phyloP scores from a whole-genome alignment of 2,797 vertebrate species.

The Sphaeramia orbicularis region DNA sequence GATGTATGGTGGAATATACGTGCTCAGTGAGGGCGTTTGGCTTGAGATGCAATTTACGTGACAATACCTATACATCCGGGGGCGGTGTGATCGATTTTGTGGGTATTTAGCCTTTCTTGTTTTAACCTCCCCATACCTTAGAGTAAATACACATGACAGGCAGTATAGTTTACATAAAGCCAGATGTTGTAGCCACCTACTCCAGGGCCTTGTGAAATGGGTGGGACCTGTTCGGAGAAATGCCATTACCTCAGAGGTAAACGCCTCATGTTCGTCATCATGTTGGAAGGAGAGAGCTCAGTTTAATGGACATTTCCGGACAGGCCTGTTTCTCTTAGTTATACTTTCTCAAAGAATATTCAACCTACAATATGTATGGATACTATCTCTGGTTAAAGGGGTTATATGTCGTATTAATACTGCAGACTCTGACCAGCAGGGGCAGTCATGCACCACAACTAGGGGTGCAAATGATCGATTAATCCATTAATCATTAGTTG shows the following conservation, averaged over 20 bases:
- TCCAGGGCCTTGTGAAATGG: conserved; percentile 23
- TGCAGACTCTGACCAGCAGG: too few species aligned
- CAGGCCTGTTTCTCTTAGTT: neutral
- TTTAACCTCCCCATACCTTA: conserved; percentile 31
- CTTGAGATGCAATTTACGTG: conserved; percentile 69
- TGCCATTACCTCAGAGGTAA: conserved; percentile 52
- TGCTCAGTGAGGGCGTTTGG: conserved; percentile 64
- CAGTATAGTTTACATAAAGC: conserved; percentile 47
- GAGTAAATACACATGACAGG: conserved; percentile 60
- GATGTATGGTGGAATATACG: conserved; percentile 63
- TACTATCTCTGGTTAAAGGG: too few species aligned
- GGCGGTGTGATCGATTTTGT: conserved; percentile 59
- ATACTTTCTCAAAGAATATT: neutral
- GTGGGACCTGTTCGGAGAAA: conserved; percentile 40
- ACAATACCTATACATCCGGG: conserved; percentile 63
- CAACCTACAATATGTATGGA: neutral
- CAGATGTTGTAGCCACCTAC: conserved; percentile 54
- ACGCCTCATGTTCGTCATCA: conserved; percentile 30
- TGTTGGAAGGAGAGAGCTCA: conserved; percentile 17
- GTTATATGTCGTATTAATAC: too few species aligned
- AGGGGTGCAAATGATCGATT: too few species aligned
- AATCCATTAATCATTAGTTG: too few species aligned
- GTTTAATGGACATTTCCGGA: conserved; percentile 1
- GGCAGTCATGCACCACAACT: too few species aligned
- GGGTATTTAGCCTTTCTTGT: conserved; percentile 27